phyloP scores from a whole-genome alignment of 2,113 vertebrate species.

The Odocoileus virginianus region DNA sequence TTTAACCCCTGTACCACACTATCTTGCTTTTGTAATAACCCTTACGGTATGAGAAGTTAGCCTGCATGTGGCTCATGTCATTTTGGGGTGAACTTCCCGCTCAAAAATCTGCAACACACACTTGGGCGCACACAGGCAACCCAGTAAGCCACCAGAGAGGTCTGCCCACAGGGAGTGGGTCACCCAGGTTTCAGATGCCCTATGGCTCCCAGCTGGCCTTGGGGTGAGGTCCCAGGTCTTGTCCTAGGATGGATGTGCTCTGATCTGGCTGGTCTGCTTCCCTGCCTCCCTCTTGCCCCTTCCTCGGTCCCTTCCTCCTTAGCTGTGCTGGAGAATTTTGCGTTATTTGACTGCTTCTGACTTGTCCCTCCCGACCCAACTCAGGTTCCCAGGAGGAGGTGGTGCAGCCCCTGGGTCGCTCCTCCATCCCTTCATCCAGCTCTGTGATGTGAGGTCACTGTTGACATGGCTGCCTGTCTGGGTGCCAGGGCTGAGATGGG shows the following conservation, averaged over 20 bases:
- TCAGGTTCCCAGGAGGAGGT: neutral
- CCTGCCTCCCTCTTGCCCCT: neutral
- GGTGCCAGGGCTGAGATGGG: neutral
- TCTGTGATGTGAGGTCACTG: neutral
- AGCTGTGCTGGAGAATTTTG: neutral
- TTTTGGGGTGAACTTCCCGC: neutral
- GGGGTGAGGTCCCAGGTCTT: neutral
- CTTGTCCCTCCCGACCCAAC: neutral
- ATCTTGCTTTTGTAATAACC: neutral
- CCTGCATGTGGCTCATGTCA: neutral
- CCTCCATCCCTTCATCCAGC: neutral
- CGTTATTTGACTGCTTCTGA: neutral
- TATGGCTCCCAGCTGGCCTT: neutral
- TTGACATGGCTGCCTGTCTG: neutral
- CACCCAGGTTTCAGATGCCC: no score
- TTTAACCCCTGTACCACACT: neutral
- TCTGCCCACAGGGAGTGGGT: neutral
- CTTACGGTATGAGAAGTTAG: neutral
- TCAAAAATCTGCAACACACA: neutral
- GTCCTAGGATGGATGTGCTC: neutral
- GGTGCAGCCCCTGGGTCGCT: neutral
- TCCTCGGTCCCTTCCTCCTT: neutral
- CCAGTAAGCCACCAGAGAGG: neutral
- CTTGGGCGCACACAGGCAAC: neutral
- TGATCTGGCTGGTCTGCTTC: neutral